Conservation (phyloP, 1,140 invertebrate species). For the Cyclina sinensis region DNA sequence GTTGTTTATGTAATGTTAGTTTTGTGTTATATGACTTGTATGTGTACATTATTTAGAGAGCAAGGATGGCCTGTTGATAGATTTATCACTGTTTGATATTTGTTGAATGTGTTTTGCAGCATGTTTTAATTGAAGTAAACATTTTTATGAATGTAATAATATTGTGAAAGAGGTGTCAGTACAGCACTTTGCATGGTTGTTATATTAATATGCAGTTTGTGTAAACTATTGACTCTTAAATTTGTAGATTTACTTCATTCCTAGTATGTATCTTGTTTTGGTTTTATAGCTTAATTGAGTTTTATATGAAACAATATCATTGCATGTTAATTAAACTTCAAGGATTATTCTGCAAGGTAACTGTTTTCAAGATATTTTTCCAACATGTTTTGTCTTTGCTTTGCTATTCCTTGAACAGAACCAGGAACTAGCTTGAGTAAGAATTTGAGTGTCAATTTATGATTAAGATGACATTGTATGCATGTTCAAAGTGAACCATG, state of each 20-base stretch:
- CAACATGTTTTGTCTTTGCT: too few relatives aligned
- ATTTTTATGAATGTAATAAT: slow-evolving; percentile 28
- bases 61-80: slow-evolving; percentile 7
- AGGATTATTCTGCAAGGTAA: too few relatives aligned
- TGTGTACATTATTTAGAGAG: slow-evolving; percentile 8
- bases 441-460: too few relatives aligned
- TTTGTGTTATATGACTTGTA: not conserved
- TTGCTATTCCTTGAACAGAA: too few relatives aligned
- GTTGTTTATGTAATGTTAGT: slow-evolving; percentile 3
- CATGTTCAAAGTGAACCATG: too few relatives aligned
- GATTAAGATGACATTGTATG: too few relatives aligned
- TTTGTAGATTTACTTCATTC: not conserved
- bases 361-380: too few relatives aligned
- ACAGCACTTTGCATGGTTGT: slow-evolving; percentile 31
- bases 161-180: slow-evolving; percentile 36
- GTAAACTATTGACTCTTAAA: slow-evolving; percentile 10
- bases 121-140: slow-evolving; percentile 46
- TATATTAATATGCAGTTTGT: slow-evolving; percentile 32
- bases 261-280: too few relatives aligned
- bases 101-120: slow-evolving; percentile 57
- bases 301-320: too few relatives aligned
- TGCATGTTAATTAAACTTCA: too few relatives aligned
- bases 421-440: too few relatives aligned
- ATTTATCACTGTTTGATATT: slow-evolving; percentile 38
- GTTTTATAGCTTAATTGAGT: too few relatives aligned